Conservation (phyloP, 2,113 vertebrate species). For the Ranitomeya imitator region DNA sequence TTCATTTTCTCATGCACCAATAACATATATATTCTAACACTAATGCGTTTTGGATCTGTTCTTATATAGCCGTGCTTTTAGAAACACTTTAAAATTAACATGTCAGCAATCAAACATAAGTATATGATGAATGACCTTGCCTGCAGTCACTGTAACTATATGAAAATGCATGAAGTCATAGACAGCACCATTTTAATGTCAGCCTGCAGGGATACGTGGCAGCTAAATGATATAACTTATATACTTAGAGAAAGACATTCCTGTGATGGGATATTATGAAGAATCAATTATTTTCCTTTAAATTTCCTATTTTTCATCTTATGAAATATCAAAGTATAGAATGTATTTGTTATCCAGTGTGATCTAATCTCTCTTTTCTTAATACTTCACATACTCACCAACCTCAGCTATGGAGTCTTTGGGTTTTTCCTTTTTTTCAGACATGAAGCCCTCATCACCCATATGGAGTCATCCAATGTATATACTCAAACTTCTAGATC, state of each 20-base stretch:
- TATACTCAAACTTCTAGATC: neutral
- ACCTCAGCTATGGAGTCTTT: no score
- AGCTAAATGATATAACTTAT: constrained; percentile 1
- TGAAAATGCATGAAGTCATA: constrained; percentile 5
- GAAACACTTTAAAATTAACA: neutral
- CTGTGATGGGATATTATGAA: neutral
- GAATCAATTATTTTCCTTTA: neutral
- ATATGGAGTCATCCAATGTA: neutral
- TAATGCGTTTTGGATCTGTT: neutral
- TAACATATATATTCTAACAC: neutral
- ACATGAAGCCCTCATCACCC: neutral
- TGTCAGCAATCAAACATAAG: constrained; percentile 4
- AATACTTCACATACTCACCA: no score
- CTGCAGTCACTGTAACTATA: neutral
- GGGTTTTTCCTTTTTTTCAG: no score
- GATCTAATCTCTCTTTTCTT: neutral
- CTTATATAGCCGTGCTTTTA: neutral
- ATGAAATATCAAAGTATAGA: neutral
- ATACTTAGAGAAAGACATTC: neutral
- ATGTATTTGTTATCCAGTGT: neutral
- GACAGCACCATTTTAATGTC: neutral
- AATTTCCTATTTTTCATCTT: neutral
- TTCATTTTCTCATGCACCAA: neutral
- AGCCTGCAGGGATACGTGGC: constrained; percentile 16
- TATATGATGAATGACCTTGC: neutral